Base-by-base conservation (phyloP, 2,113 vertebrate genomes). In the Labeo catla region DNA sequence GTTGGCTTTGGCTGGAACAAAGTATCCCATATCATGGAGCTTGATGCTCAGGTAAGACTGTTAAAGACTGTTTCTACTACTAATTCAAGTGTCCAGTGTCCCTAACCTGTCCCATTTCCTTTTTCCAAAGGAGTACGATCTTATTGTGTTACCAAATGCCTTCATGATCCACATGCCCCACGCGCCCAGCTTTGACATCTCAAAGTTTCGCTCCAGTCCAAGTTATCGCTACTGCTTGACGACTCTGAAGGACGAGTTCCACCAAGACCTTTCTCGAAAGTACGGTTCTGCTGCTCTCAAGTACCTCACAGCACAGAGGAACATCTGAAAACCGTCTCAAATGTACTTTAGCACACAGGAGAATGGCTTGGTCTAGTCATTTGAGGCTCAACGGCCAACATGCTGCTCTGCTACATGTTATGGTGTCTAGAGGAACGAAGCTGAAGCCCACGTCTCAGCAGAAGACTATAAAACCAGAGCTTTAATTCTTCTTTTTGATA, bases 1-100 rank as follows among this genome's bases (percentile, higher is more conserved):
- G 96, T 98, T 88, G 98, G 98, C 92, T 99, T 99, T 63, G 98
- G 98, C 91, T 99, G 98, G 98, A 99, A 99, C 95, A 99, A 99
- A 91, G 98, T 98, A 87, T 97, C 98, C 19, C 98, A 99, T 82
- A 93, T 97, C 59, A 95, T 98, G 95, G 98, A 99, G 94, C 96
- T 99, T 86, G 98, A 99, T 23, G 98, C 96, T 0, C 97, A 98
- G 97, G 98, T 99, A 92, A 86, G 91, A 85, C 0, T 36, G 54
- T 43, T 15, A 2, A 68, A 34, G 19, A 36, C 19, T 63, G 34
- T 72, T 72, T 72, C 39, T 45, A 11, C 19, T 1, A 0, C 39
- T 16, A n/a, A 9, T 45, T 72, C 39, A n/a, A 72, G 70, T 73
- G 9, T 23, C 59, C 59, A 23, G n/a, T 12, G 39, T 45, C 39